phyloP scores from a whole-genome alignment of 1,140 invertebrate genomes.

The Ctenoplectra terminalis region DNA sequence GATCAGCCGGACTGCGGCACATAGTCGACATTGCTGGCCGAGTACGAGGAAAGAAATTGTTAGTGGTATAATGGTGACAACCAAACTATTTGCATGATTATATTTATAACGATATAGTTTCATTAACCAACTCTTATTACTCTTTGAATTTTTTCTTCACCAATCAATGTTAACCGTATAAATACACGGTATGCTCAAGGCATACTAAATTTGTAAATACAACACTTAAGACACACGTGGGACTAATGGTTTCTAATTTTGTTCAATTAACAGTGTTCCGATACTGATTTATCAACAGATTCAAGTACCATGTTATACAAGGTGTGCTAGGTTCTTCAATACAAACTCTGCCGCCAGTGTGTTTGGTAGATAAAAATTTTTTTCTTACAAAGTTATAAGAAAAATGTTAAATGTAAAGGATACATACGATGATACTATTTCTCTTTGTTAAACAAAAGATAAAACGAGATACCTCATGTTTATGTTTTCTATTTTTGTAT shows the following conservation, averaged over 20 bases:
- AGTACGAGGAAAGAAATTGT: neutral
- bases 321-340: too few relatives aligned
- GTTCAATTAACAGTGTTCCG: neutral
- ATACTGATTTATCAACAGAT: constrained; percentile 23
- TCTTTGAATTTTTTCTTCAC: neutral
- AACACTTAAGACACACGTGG: constrained; percentile 17
- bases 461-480: too few relatives aligned
- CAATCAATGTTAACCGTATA: neutral
- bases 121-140: neutral
- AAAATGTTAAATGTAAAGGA: too few relatives aligned
- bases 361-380: too few relatives aligned
- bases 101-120: neutral
- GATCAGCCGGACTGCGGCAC: constrained; percentile 43
- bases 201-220: constrained; percentile 43
- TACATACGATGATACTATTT: too few relatives aligned
- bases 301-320: neutral
- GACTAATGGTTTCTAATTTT: constrained; percentile 44
- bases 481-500: too few relatives aligned
- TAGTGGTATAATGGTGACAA: neutral
- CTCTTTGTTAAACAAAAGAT: too few relatives aligned
- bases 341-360: too few relatives aligned
- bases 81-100: neutral
- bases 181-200: too few relatives aligned
- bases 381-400: too few relatives aligned
- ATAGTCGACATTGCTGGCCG: neutral